Evolutionary conservation across 1,140 invertebrate species (phyloP).

Genomic region (Babylonia areolata): DNA sequence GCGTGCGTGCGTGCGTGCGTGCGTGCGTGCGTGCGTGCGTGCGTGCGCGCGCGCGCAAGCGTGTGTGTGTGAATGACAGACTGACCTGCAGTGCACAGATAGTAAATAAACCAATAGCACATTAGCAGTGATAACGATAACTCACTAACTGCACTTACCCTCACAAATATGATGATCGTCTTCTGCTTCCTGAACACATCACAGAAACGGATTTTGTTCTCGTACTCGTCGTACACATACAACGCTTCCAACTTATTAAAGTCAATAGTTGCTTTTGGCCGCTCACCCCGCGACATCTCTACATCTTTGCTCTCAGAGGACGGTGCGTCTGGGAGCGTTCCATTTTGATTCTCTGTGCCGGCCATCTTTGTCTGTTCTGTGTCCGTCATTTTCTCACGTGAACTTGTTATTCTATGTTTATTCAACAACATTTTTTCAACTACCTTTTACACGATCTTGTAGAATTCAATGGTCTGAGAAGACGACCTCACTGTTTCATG

Average conservation of each 20-base stretch:
- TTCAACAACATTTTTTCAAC: too few species aligned
- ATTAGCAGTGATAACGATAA: too few species aligned
- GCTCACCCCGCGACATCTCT: constrained; percentile 56
- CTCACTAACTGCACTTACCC: constrained; percentile 49
- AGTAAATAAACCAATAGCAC: too few species aligned
- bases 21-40: not conserved
- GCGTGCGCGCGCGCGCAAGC: not conserved
- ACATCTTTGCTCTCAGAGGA: constrained; percentile 47
- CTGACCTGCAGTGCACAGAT: too few species aligned
- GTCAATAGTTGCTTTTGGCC: constrained; percentile 48
- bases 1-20: not conserved
- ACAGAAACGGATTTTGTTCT: constrained; percentile 61
- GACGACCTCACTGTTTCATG: too few species aligned
- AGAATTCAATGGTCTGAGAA: too few species aligned
- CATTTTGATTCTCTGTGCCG: not conserved
- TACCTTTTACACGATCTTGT: too few species aligned
- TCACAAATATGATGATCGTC: constrained; percentile 61
- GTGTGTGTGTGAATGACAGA: not conserved
- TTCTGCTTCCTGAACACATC: constrained; percentile 66
- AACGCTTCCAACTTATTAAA: constrained; percentile 47
- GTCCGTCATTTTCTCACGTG: not conserved
- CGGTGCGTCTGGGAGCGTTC: not conserved
- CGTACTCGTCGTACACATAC: constrained; percentile 59
- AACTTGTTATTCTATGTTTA: too few species aligned
- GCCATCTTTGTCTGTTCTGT: not conserved